Evolutionary conservation across 2,113 vertebrate genomes (phyloP).

Genomic region (Carassius carassius): DNA sequence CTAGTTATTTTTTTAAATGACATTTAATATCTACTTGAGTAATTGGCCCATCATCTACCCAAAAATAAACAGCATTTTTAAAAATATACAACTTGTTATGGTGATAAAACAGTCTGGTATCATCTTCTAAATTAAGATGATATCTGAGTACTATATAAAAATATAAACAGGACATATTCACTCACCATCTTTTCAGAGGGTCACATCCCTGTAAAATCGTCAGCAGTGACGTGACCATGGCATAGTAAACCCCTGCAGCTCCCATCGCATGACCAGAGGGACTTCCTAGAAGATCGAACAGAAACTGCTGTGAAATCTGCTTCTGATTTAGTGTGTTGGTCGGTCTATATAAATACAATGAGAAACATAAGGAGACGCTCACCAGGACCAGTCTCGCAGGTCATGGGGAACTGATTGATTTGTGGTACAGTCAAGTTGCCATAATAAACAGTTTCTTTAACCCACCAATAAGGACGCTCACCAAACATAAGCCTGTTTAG

Average conservation of each 20-base stretch:
- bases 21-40: no score
- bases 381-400: slow-evolving; percentile 87
- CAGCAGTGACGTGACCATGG: slow-evolving; percentile 79
- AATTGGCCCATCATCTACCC: not conserved
- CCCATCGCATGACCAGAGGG: slow-evolving; percentile 88
- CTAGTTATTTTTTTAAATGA: not conserved
- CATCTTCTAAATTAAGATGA: no score
- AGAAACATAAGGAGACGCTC: slow-evolving; percentile 11
- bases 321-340: not conserved
- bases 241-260: slow-evolving; percentile 79
- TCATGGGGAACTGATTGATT: slow-evolving; percentile 84
- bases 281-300: slow-evolving; percentile 71
- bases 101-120: no score
- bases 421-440: slow-evolving; percentile 70
- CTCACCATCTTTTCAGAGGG: slow-evolving; percentile 70
- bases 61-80: not conserved
- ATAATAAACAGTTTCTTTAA: slow-evolving; percentile 82
- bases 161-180: not conserved
- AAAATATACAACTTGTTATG: not conserved
- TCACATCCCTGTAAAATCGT: slow-evolving; percentile 39
- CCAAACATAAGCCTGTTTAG: slow-evolving; percentile 84
- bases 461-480: slow-evolving; percentile 88
- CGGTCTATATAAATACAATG: not conserved
- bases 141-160: not conserved
- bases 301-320: not conserved